Evolutionary conservation across 2,888 invertebrate genomes (phyloP).

Genomic region (Ennomos fuscantarius): DNA sequence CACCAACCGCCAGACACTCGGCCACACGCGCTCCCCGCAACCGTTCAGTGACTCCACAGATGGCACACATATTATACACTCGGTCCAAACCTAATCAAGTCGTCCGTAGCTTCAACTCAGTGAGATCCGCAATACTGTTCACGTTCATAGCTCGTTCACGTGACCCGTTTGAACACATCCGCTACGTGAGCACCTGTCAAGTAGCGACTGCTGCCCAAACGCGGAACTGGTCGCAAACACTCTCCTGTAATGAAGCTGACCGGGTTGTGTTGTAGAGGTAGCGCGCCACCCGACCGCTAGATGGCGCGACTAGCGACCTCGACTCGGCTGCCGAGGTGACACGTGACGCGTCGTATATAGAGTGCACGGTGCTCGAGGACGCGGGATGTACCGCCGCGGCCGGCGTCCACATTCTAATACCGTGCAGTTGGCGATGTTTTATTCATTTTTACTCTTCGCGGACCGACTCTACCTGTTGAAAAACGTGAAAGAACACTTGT

Average conservation of each 20-base stretch:
- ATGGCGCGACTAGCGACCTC: slow-evolving; percentile 55
- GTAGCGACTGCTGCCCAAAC: slow-evolving; percentile 45
- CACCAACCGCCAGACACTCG: slow-evolving; percentile 1
- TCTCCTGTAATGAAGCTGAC: slow-evolving; percentile 29
- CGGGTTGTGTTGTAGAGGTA: slow-evolving; percentile 28
- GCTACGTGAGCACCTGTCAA: slow-evolving; percentile 53
- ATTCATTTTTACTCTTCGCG: slow-evolving; percentile 66
- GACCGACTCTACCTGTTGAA: slow-evolving; percentile 52
- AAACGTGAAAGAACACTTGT: slow-evolving; percentile 48
- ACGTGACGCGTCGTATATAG: slow-evolving; percentile 39
- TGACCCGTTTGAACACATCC: slow-evolving; percentile 40
- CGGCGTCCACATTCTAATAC: slow-evolving; percentile 39
- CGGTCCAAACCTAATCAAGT: background rate
- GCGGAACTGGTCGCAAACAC: slow-evolving; percentile 37
- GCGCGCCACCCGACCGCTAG: slow-evolving; percentile 44
- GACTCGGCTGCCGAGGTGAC: slow-evolving; percentile 56
- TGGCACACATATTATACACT: too few relatives aligned
- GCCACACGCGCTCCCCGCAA: slow-evolving; percentile 19
- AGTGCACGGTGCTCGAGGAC: slow-evolving; percentile 48
- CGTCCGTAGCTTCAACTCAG: slow-evolving; percentile 6
- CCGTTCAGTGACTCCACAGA: background rate
- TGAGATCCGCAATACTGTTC: slow-evolving; percentile 23
- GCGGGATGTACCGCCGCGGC: slow-evolving; percentile 13
- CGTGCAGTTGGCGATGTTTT: slow-evolving; percentile 66
- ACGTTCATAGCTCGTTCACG: slow-evolving; percentile 19